Evolutionary conservation across 1,140 invertebrate genomes (phyloP).

Genomic region (roundworm (Caenorhabditis elegans)): WBcel235 BX284602.5:14105501-14106000

Average conservation of each 20-base stretch:
- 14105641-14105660: background rate
- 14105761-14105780: constrained; percentile 34
- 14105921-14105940: constrained; percentile 25
- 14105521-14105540: too few species aligned
- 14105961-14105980: constrained; percentile 25
- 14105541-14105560: background rate
- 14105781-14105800: background rate
- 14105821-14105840: constrained; percentile 4
- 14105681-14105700: constrained; percentile 21
- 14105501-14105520: too few species aligned
- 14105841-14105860: background rate
- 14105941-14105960: constrained; percentile 19
- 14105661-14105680: constrained; percentile 16
- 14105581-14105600: constrained; percentile 1
- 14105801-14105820: constrained; percentile 14
- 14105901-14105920: background rate
- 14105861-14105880: constrained; percentile 16
- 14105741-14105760: constrained; percentile 18
- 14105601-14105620: background rate
- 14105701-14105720: background rate
- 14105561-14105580: background rate
- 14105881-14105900: background rate
- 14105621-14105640: background rate
- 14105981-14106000: background rate
- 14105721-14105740: background rate